Conservation (phyloP, 2,888 invertebrate genomes). For the Melikaiella ostensackeni region DNA sequence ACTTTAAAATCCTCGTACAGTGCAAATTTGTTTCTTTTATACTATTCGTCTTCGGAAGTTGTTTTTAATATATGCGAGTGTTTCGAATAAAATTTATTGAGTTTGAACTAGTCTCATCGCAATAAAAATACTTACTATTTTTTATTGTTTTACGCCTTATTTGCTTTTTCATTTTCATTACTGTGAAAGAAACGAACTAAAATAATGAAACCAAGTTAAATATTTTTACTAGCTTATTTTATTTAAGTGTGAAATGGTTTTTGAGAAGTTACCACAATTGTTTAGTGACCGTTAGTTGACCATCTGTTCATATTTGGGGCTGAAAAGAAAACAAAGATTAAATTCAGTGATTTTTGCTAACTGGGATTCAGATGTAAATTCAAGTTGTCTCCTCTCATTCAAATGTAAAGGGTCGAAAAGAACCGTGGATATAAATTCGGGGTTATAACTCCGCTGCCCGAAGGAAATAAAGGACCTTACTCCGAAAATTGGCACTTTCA, state of each 20-base stretch:
- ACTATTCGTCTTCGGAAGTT: neutral
- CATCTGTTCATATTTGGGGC: neutral
- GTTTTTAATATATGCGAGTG: neutral
- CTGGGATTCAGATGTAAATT: neutral
- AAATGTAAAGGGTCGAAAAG: neutral
- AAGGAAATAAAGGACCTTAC: neutral
- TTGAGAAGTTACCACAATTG: no score
- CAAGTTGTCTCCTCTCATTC: neutral
- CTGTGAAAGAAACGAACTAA: no score
- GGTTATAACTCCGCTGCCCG: neutral
- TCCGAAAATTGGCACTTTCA: neutral
- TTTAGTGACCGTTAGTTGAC: no score
- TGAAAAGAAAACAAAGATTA: neutral
- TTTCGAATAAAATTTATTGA: conserved; percentile 2
- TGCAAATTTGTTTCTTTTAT: neutral
- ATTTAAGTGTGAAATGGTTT: no score
- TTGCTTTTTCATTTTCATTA: no score
- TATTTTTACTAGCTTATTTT: no score
- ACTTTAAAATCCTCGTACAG: neutral
- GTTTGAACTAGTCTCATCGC: neutral
- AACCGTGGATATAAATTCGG: neutral
- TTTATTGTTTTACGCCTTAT: neutral
- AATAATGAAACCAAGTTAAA: no score
- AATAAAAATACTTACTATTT: neutral
- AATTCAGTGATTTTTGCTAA: neutral